A percentile compares a stretch with the other conserved stretches of the same genome.
These are phyloP conservation scores for Ichneumoninae sp. DNA, from an alignment of 2,888 invertebrate genomes.

Conservation along the genomic window DNA sequence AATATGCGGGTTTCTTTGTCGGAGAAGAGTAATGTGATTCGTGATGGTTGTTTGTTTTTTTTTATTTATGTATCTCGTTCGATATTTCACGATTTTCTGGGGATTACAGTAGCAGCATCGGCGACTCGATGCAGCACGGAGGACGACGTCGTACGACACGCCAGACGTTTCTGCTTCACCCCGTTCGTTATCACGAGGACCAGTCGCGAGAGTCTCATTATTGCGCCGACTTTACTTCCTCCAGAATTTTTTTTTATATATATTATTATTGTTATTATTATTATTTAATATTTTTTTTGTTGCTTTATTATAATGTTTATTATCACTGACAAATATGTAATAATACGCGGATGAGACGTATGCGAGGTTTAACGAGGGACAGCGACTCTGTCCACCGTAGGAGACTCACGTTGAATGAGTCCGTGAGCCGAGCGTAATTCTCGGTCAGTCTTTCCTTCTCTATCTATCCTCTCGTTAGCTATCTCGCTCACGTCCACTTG, in stretches of 20 bases:
- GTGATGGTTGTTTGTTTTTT: background rate
- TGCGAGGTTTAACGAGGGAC: conserved; percentile 35
- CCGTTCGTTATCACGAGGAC: conserved; percentile 18
- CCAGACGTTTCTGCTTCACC: conserved; percentile 13
- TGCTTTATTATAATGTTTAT: conserved; percentile 15
- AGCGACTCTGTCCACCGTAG: conserved; percentile 68
- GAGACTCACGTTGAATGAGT: conserved; percentile 73
- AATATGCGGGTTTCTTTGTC: background rate
- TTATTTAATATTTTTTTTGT: background rate
- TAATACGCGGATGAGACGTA: background rate
- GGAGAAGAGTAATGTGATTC: conserved; percentile 6
- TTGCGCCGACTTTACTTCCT: conserved; percentile 20
- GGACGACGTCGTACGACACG: conserved; percentile 32
- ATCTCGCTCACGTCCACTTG: conserved; percentile 1
- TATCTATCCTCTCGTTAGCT: conserved; percentile 37
- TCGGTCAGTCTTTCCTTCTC: conserved; percentile 64
- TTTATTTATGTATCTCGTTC: conserved; percentile 2
- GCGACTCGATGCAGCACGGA: conserved; percentile 24
- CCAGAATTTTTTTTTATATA: background rate
- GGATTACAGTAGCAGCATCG: background rate
- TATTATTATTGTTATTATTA: background rate
- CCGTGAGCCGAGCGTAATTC: conserved; percentile 71
- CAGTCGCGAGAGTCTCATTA: conserved; percentile 54
- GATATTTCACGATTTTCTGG: conserved; percentile 28
- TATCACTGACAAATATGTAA: conserved; percentile 31